A percentile compares a stretch with the other conserved stretches of the same genome.
phyloP scores from a whole-genome alignment of 2,113 vertebrate species.

The Enhydra lutris region DNA sequence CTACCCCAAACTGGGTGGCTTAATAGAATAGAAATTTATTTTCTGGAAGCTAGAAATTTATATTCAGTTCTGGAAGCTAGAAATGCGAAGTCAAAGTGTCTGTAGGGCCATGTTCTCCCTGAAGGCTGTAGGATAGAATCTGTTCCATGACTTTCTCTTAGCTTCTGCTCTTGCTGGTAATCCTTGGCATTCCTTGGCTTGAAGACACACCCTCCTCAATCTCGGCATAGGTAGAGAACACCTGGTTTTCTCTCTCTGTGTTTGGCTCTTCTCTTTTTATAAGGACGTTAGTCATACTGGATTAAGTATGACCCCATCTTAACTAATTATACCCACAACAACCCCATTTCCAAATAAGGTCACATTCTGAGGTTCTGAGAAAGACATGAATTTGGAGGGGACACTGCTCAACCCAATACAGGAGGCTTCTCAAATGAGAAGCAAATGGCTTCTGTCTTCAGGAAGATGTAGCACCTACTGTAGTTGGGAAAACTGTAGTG shows the following conservation, averaged over 20 bases:
- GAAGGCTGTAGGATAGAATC: not conserved
- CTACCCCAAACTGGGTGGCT: not conserved
- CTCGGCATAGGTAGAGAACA: too few species aligned
- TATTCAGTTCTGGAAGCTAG: not conserved
- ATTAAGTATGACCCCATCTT: not conserved
- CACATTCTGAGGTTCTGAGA: not conserved
- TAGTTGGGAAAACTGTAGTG: not conserved
- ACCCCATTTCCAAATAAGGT: not conserved
- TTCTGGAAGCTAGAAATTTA: not conserved
- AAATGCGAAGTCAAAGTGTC: not conserved
- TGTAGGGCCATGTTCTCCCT: not conserved
- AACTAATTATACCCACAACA: not conserved
- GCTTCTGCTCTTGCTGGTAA: not conserved
- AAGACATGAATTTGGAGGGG: not conserved
- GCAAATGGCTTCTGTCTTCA: not conserved
- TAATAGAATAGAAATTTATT: not conserved
- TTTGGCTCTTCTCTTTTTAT: not conserved
- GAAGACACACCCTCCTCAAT: not conserved
- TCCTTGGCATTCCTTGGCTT: not conserved
- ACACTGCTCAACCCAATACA: not conserved
- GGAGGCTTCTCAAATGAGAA: not conserved
- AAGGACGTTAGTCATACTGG: not conserved
- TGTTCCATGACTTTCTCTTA: not conserved
- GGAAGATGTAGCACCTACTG: not conserved
- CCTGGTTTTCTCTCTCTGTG: rapidly evolving